Percentiles rank a stretch among this genome's conserved stretches.
phyloP scores from a whole-genome alignment of 1,140 invertebrate genomes.

The Wiebesia pumilae region DNA sequence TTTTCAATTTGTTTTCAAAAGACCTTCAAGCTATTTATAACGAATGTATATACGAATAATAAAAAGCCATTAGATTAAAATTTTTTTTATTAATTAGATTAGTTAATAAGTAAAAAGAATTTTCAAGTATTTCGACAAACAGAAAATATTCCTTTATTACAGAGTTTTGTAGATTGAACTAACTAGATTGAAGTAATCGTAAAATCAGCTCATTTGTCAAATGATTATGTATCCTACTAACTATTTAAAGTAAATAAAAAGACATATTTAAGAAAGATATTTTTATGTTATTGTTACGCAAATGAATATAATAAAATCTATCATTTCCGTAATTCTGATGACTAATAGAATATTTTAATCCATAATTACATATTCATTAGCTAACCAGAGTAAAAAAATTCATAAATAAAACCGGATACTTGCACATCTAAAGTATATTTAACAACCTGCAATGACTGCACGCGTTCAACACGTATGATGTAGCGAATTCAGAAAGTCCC shows the following conservation, averaged over 20 bases:
- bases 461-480: not conserved
- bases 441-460: not conserved
- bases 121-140: too few relatives aligned
- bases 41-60: too few relatives aligned
- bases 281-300: constrained; percentile 30
- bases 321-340: constrained; percentile 22
- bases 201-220: not conserved
- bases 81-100: too few relatives aligned
- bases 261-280: not conserved
- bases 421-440: not conserved
- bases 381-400: constrained; percentile 19
- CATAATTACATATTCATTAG: constrained; percentile 26
- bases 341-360: constrained; percentile 20
- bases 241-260: not conserved
- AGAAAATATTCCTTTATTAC: too few relatives aligned
- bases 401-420: constrained; percentile 19
- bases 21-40: too few relatives aligned
- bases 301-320: constrained; percentile 3
- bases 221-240: not conserved
- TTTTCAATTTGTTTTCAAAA: too few relatives aligned
- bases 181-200: too few relatives aligned
- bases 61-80: too few relatives aligned
- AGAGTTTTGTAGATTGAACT: too few relatives aligned
- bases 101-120: too few relatives aligned
- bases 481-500: constrained; percentile 11